Base-by-base conservation (phyloP, 2,888 invertebrate species). In the Coenonympha glycerion region DNA sequence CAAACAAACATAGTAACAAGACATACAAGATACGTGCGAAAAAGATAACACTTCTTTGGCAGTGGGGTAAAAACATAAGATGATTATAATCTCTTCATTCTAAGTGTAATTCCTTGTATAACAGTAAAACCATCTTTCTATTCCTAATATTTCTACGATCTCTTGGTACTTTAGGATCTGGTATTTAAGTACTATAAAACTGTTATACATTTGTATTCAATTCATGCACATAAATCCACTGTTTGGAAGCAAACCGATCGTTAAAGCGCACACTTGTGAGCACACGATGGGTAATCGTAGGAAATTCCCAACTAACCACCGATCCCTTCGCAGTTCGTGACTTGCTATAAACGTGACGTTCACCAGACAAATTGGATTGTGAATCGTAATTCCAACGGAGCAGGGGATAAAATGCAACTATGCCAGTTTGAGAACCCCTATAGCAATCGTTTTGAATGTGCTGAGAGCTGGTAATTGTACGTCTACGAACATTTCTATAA, bases 271-370 rank as follows among this genome's bases (percentile, higher is more conserved):
- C 34, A 53, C 34, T 24, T n/a, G 26, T 42, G 26, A 39, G 15
- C 47, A 45, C 51, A 42, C 40, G 22, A 46, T 34, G 19, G 48
- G 46, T 53, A 56, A 53, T 53, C 47, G 41, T 46, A 56, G 53
- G 36, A 56, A 50, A 56, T 53, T 46, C 55, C 53, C 45, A 22
- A 26, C 53, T 47, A 56, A 56, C 47, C 50, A 40, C 40, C 55
- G 41, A 47, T 31, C 46, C 42, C 36, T 28, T 40, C 18, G 19
- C 47, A 47, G 33, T 47, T 54, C 54, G 54, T 54, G 54, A 54
- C 54, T 51, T 18, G 51, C 47, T 48, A 47, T 51, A 40, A 42
- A 37, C 42, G 26, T 22, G 40, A 39, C 26, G 31, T 11, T 50
- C 39, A 19, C 5, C 30, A 16, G 13, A 5, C 16, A 19, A 54